Evolutionary conservation across 2,888 invertebrate species (phyloP), one percentile per base, ranked within the genome.

Genomic region (Lagria hirta): DNA sequence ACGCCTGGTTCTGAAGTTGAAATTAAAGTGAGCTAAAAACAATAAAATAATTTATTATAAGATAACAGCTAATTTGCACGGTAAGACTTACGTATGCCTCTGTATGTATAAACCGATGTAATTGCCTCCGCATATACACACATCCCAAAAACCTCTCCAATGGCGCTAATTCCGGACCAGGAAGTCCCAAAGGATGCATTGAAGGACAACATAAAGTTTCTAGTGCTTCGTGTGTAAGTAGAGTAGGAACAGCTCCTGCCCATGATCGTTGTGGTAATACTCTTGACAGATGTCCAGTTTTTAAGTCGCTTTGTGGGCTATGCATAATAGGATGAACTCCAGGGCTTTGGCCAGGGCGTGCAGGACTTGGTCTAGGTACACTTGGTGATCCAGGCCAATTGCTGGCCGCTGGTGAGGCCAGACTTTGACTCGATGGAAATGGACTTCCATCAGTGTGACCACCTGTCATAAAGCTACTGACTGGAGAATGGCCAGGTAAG

Each of bases 361-460:
- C 83, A 12, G 93, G 88, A 26, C 91, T 88, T 6, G 92, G 88
- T 3, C 93, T 76, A 1, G 92, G 91, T 73, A 93, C 83, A 34
- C 88, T 88, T 0, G 94, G 94, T 5, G 93, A 93, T 30, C 89
- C 90, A 4, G 93, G 93, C 93, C 93, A 94, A 65, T 86, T 79
- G 30, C 86, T 78, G 38, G 86, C 76, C 47, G 82, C 83, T 48
- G 85, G 84, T 11, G 90, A 84, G 2, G 88, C 83, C 76, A 80
- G 74, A 58, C 81, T 76, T 62, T 80, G 78, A 5, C 80, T 76
- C 3, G 78, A 74, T 7, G 80, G 79, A 71, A 90, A 88, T 11
- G 92, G 88, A 60, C 85, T 83, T 13, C 81, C 80, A 58, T 83
- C 84, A 14, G 81, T 79, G 57, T 82, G 81, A 61, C 85, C 81